Base-by-base conservation (phyloP, 2,113 vertebrate species). In the Glaucomys volans region DNA sequence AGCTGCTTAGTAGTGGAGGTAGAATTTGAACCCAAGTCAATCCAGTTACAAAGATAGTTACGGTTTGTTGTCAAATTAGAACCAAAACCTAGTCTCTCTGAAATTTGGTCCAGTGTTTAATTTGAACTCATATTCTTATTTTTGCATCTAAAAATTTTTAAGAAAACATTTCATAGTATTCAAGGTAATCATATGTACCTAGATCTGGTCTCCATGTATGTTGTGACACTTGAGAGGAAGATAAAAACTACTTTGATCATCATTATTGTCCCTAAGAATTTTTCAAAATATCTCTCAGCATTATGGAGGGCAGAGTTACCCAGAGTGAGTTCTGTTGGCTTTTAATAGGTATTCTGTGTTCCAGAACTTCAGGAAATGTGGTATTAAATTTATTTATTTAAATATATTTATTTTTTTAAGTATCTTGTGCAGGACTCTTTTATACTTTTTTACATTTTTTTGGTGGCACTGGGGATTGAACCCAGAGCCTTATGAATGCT, bases 391-490 rank as follows among this genome's bases (percentile, higher is more conserved):
- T 4, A 77, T n/a, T n/a, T n/a, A n/a, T n/a, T n/a, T n/a, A n/a
- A n/a, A n/a, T n/a, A n/a, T n/a, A 76, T 47, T 75, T 76, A 28
- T 62, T 80, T 94, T 94, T 90, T 89, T n/a, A 64, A 94, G 5
- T 91, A 54, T 82, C 6, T 91, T 40, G 1, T 54, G 4, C 42
- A 80, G 20, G 13, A 40, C 0, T 90, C 50, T 12, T 64, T n/a
- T n/a, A n/a, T n/a, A n/a, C n/a, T n/a, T n/a, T n/a, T n/a, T n/a
- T n/a, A n/a, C n/a, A n/a, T n/a, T n/a, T n/a, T n/a, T n/a, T n/a
- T n/a, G n/a, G n/a, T n/a, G n/a, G n/a, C n/a, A n/a, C n/a, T n/a
- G n/a, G n/a, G n/a, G n/a, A n/a, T n/a, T n/a, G n/a, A n/a, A n/a
- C n/a, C n/a, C n/a, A n/a, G n/a, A n/a, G n/a, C n/a, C n/a, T n/a